Conservation (phyloP, 2,888 invertebrate species). For the Dendrolimus pini region DNA sequence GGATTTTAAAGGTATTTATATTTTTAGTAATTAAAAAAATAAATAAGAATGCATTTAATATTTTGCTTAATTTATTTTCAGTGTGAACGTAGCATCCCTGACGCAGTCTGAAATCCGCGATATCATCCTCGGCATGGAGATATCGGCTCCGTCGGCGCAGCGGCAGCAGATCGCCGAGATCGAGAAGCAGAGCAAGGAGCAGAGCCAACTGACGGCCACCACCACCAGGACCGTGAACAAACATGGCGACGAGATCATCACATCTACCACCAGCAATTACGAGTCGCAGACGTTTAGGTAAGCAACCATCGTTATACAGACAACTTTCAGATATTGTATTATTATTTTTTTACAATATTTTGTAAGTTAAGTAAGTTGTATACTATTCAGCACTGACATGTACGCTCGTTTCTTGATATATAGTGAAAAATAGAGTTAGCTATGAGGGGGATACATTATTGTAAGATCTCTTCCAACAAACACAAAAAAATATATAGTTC, state of each 20-base stretch:
- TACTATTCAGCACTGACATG: too few relatives aligned
- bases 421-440: too few relatives aligned
- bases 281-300: conserved; percentile 96
- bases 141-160: conserved; percentile 98
- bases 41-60: neutral
- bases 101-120: conserved; percentile 99
- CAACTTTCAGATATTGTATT: too few relatives aligned
- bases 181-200: conserved; percentile 99
- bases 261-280: conserved; percentile 98
- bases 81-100: conserved; percentile 98
- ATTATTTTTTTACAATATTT: too few relatives aligned
- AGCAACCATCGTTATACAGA: neutral
- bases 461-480: too few relatives aligned
- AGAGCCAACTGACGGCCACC: conserved; percentile 98
- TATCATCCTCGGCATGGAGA: conserved; percentile 99
- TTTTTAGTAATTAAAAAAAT: too few relatives aligned
- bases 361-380: too few relatives aligned
- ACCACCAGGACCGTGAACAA: conserved; percentile 99
- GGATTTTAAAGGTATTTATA: too few relatives aligned
- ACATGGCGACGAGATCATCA: conserved; percentile 99
- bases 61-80: conserved; percentile 28
- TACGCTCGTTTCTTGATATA: too few relatives aligned
- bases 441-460: too few relatives aligned
- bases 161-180: conserved; percentile 99
- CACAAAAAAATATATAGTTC: too few relatives aligned